Evolutionary conservation across 2,797 vertebrate genomes (phyloP), one percentile per base, ranked within the genome.

Genomic region (Halcyon smyrnensis): DNA sequence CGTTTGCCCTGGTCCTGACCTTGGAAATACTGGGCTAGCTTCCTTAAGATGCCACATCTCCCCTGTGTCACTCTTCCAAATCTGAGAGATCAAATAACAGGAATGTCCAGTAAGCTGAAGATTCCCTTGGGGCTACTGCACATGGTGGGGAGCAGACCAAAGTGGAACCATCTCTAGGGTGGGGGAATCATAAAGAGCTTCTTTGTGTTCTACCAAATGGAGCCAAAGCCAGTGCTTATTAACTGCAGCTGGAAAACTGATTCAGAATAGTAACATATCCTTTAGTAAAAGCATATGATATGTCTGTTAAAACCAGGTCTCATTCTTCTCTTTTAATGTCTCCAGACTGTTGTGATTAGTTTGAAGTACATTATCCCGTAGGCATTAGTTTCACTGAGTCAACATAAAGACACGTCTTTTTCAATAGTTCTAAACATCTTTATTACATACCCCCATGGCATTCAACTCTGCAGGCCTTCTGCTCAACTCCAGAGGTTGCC

Each of bases 261-360:
- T 89, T 93, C 57, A 76, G 59, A 95, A 84, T 76, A 92, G 57
- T 70, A 90, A 76, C 18, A 13, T n/a, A 37, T 65, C 53, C 53
- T 89, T 86, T 81, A 93, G 46, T 45, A 86, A 94, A 84, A 89
- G 6, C 28, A 67, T 81, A 34, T 77, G 57, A 54, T 65, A 86
- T 67, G 37, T 80, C 5, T 82, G 48, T 73, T 79, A 94, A 94
- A 90, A 89, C 9, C 89, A 86, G 84, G 88, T 89, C 53, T 83
- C 24, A 53, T 62, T 8, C 6, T 91, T 85, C 34, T 81, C 53
- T 57, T 89, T 78, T 59, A 78, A 48, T 51, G 27, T 60, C 50
- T 88, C n/a, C 9, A 23, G 50, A 28, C 45, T 88, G 16, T 67
- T 73, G 39, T 51, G 50, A 62, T 78, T 68, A 45, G 32, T 75